phyloP scores from a whole-genome alignment of 1,140 invertebrate genomes.

The Teleopsis dalmanni region DNA sequence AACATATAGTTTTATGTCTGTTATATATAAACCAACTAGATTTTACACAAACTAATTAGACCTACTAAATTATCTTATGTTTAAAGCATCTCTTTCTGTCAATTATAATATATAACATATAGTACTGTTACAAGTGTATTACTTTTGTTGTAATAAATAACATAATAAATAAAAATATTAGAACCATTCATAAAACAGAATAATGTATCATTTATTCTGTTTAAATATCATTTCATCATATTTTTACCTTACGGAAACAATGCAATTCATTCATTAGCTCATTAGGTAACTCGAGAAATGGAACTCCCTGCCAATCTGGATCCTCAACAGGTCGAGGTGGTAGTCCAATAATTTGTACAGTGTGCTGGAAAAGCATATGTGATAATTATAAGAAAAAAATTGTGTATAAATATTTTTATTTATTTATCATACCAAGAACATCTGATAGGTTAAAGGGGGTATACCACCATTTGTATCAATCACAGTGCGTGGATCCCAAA shows the following conservation, averaged over 20 bases:
- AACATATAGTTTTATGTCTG: too few species aligned
- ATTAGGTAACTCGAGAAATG: slow-evolving; percentile 46
- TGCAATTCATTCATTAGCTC: slow-evolving; percentile 45
- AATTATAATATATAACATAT: too few species aligned
- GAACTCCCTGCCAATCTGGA: slow-evolving; percentile 48
- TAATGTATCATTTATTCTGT: background rate
- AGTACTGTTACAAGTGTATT: too few species aligned
- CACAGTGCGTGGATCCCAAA: slow-evolving; percentile 61
- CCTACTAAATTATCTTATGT: too few species aligned
- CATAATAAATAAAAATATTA: too few species aligned
- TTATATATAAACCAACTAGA: too few species aligned
- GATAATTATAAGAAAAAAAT: background rate
- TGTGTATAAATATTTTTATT: background rate
- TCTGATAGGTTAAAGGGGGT: slow-evolving; percentile 65
- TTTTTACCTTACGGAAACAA: slow-evolving; percentile 45
- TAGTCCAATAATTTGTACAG: slow-evolving; percentile 52
- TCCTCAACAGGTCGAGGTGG: slow-evolving; percentile 53
- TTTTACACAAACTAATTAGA: too few species aligned
- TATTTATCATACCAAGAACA: slow-evolving; percentile 53
- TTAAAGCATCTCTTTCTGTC: too few species aligned
- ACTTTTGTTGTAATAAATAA: too few species aligned
- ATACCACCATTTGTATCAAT: slow-evolving; percentile 61
- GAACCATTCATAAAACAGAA: background rate
- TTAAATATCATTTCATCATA: background rate
- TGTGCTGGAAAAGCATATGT: slow-evolving; percentile 45